Base-by-base conservation (phyloP, 1,140 invertebrate genomes). In the Lepidurus couesii region DNA sequence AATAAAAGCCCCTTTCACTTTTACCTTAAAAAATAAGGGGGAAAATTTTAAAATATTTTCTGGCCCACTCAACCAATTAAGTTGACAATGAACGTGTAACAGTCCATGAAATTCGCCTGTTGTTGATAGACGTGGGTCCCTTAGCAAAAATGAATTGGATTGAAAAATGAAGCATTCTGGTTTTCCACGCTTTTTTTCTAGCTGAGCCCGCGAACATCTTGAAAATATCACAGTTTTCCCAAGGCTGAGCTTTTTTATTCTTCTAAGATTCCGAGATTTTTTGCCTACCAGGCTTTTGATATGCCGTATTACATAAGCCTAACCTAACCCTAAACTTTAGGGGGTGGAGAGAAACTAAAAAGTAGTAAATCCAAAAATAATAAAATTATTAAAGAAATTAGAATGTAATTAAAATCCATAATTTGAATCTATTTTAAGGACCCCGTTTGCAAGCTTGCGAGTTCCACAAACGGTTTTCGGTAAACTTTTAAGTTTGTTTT, bases 201-300 rank as follows among this genome's bases (percentile, higher is more conserved):
- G 53, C 13, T 7, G 53, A 65, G 53, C 53, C 53, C 53, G 21
- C 13, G 53, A 65, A 65, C 53, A 65, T 65, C 53, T 65, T 65
- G 53, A 65, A 65, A 65, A 65, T 65, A 65, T 65, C 53, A 65
- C 53, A 65, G 53, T 65, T 65, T 65, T 65, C 53, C 53, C 53
- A 65, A 65, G 53, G 53, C 53, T 65, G 8, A 65, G 53, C 53
- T 65, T 65, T 65, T 65, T 34, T 34, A 34, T 34, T 34, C 34
- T 34, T 65, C 53, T 65, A n/a, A 21, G 7, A 65, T 65, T 9
- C 47, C 11, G 47, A 21, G 53, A n/a, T 16, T 65, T 16, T 21
- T 13, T 21, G 53, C 53, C 21, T 7, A 65, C 53, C 53, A 65
- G 53, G 21, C 8, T 65, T 65, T 65, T 65, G 53, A 65, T 65